Percentiles rank a stretch among this genome's conserved stretches.
phyloP scores from a whole-genome alignment of 2,888 invertebrate species.

The Megastigmus dorsalis region DNA sequence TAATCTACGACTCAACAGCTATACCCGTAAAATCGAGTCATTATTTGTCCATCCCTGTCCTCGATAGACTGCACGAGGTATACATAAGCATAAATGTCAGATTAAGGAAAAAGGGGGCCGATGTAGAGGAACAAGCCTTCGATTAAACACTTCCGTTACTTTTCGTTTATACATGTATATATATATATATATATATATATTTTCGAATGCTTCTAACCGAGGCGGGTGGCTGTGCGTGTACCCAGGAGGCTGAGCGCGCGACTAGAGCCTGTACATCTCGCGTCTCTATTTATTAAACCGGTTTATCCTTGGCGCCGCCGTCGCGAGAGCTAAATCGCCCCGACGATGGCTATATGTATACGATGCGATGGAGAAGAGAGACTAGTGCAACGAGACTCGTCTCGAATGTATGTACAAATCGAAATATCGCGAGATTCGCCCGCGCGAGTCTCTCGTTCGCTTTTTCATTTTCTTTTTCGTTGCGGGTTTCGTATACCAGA shows the following conservation, averaged over 20 bases:
- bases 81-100: too few relatives aligned
- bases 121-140: slow-evolving; percentile 11
- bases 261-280: slow-evolving; percentile 48
- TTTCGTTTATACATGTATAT: slow-evolving; percentile 8
- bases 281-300: slow-evolving; percentile 58
- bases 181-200: slow-evolving; percentile 33
- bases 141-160: slow-evolving; percentile 41
- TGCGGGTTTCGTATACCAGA: too few relatives aligned
- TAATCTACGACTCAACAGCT: too few relatives aligned
- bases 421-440: too few relatives aligned
- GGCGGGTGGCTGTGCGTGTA: not conserved
- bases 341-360: too few relatives aligned
- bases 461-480: too few relatives aligned
- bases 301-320: slow-evolving; percentile 60
- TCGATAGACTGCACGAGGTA: too few relatives aligned
- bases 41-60: too few relatives aligned
- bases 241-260: too few relatives aligned
- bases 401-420: slow-evolving; percentile 22
- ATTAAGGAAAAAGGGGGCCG: too few relatives aligned
- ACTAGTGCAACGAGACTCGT: not conserved
- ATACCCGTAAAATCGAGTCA: too few relatives aligned
- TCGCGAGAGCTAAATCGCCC: slow-evolving; percentile 41
- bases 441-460: too few relatives aligned
- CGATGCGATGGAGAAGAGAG: not conserved
- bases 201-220: slow-evolving; percentile 48